Percentiles rank a stretch among this genome's conserved stretches.
These are phyloP conservation scores for Rhizomys pruinosus DNA, from an alignment of 2,113 vertebrate genomes.

Conservation along the genomic window DNA sequence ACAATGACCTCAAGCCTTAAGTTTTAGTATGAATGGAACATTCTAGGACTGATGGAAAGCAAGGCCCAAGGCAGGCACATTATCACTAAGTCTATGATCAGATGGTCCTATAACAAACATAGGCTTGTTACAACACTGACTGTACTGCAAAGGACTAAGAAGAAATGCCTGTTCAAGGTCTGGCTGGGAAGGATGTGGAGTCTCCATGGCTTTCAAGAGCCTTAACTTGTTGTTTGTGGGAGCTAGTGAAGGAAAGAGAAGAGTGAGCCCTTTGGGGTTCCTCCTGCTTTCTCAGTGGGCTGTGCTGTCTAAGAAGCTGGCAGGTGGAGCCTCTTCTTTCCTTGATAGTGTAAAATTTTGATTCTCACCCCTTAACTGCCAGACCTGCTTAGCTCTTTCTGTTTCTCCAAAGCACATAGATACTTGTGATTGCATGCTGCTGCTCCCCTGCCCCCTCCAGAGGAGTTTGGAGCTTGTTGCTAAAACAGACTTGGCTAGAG, in stretches of 20 bases:
- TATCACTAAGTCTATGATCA: neutral
- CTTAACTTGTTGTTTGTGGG: neutral
- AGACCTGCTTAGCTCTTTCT: neutral
- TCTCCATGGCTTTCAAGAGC: neutral
- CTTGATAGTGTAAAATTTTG: neutral
- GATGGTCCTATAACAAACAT: neutral
- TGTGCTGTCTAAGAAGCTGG: neutral
- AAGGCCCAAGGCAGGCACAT: neutral
- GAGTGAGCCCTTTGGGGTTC: too few species aligned
- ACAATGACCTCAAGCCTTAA: neutral
- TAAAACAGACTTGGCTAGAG: conserved; percentile 56
- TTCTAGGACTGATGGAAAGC: neutral
- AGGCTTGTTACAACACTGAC: neutral
- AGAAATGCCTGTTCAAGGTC: too few species aligned
- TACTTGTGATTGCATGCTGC: neutral
- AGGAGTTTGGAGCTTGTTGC: conserved; percentile 38
- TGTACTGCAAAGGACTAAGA: neutral
- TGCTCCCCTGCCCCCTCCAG: neutral
- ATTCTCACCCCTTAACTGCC: neutral
- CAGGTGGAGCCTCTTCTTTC: neutral
- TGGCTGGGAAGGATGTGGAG: neutral
- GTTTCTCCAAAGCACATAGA: conserved; percentile 23
- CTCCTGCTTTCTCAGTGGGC: neutral
- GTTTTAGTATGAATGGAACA: neutral
- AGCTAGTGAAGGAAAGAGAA: neutral